Evolutionary conservation across 2,888 invertebrate species (phyloP).

Genomic region (Galerucella nymphaeae): DNA sequence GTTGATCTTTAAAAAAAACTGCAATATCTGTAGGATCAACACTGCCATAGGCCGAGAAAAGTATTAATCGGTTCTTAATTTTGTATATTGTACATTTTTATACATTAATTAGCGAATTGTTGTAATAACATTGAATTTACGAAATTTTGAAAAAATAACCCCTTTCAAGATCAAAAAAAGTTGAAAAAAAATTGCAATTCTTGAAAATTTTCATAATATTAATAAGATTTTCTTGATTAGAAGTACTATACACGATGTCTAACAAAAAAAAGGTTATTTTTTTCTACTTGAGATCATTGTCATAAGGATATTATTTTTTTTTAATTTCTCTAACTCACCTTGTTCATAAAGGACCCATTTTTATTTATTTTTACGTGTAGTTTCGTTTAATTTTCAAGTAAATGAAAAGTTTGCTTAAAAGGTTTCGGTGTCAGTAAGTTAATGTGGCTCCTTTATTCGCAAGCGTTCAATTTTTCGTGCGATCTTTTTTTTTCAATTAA

Average conservation of each 20-base stretch:
- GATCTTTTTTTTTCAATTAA: conserved; percentile 45
- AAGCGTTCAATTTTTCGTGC: conserved; percentile 32
- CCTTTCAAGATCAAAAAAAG: background rate
- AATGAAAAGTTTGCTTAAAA: conserved; percentile 22
- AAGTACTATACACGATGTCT: no score
- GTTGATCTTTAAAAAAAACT: conserved; percentile 52
- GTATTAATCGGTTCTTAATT: conserved; percentile 40
- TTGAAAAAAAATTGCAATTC: background rate
- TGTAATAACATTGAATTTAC: conserved; percentile 6
- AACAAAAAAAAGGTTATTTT: no score
- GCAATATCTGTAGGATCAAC: conserved; percentile 54
- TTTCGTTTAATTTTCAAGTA: conserved; percentile 29
- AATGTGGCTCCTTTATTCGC: conserved; percentile 44
- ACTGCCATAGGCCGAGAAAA: conserved; percentile 55
- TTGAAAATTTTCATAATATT: no score
- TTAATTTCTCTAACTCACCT: conserved; percentile 28
- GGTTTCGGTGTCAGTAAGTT: conserved; percentile 40
- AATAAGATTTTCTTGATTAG: no score
- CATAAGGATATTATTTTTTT: no score
- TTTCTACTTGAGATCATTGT: no score
- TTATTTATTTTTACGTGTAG: conserved; percentile 34
- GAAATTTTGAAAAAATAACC: background rate
- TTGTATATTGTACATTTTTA: conserved; percentile 50
- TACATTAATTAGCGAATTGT: conserved; percentile 38
- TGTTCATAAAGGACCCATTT: conserved; percentile 43